phyloP scores from a whole-genome alignment of 1,140 invertebrate genomes.

The Epicauta chinensis region DNA sequence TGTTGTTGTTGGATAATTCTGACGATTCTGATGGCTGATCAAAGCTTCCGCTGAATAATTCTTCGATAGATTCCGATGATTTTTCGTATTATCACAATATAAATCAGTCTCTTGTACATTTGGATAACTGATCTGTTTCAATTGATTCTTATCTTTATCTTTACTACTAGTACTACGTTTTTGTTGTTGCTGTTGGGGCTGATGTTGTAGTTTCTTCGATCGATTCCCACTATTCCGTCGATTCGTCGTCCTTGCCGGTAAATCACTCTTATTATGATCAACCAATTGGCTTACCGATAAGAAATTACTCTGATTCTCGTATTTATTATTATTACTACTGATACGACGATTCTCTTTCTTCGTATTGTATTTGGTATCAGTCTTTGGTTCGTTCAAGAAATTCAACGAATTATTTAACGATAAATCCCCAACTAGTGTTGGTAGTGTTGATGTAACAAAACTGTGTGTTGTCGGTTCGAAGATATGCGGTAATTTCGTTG shows the following conservation, averaged over 20 bases:
- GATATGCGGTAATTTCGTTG: conserved; percentile 47
- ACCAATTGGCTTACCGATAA: conserved; percentile 61
- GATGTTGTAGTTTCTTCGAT: conserved; percentile 19
- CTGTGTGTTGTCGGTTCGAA: conserved; percentile 36
- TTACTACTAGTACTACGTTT: background rate
- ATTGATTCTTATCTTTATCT: conserved; percentile 2
- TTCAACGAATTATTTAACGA: conserved; percentile 46
- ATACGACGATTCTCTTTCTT: conserved; percentile 24
- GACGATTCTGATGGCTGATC: conserved; percentile 40
- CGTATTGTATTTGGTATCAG: conserved; percentile 15
- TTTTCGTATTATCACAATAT: conserved; percentile 26
- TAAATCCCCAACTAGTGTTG: conserved; percentile 53
- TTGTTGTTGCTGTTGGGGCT: conserved; percentile 13
- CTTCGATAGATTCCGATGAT: conserved; percentile 33
- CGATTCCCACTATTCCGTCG: conserved; percentile 31
- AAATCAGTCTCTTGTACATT: conserved; percentile 13
- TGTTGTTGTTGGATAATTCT: conserved; percentile 30
- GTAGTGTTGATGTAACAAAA: conserved; percentile 48
- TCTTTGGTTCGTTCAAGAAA: conserved; percentile 21
- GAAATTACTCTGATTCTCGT: conserved; percentile 41
- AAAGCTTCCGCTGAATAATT: conserved; percentile 56
- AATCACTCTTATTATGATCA: conserved; percentile 50
- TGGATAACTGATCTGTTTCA: conserved; percentile 6
- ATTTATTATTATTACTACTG: conserved; percentile 16
- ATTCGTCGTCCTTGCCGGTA: conserved; percentile 20